Percentiles rank a stretch among this genome's conserved stretches.
Conservation (phyloP, 2,113 vertebrate species). For the Pantherophis guttatus region DNA sequence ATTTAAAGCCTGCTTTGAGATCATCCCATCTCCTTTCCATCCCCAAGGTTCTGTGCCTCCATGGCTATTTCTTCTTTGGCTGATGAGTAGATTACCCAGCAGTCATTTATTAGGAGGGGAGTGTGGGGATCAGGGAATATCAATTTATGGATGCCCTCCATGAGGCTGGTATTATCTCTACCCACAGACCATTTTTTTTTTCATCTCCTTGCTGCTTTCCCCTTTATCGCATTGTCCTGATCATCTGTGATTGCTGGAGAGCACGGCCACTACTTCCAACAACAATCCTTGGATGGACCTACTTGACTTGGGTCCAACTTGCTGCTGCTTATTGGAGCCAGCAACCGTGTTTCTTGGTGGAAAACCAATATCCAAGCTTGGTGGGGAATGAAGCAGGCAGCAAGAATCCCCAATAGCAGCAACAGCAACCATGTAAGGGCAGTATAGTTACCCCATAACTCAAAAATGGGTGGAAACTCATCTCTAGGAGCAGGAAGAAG, state of each 20-base stretch:
- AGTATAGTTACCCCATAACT: neutral
- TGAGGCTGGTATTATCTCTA: neutral
- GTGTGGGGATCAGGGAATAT: neutral
- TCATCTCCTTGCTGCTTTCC: neutral
- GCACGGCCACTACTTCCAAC: neutral
- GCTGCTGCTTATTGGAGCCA: neutral
- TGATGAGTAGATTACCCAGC: neutral
- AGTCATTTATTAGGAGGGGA: neutral
- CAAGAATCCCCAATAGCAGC: neutral
- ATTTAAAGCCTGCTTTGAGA: neutral
- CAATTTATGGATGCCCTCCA: neutral
- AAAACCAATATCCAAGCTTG: neutral
- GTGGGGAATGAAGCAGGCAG: neutral
- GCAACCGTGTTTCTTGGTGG: neutral
- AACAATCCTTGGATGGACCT: neutral
- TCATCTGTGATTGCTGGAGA: neutral
- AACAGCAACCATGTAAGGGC: neutral
- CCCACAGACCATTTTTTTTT: neutral
- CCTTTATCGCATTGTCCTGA: neutral
- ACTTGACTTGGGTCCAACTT: neutral
- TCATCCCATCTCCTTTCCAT: neutral
- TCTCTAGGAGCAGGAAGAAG: neutral
- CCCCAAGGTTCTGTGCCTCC: neutral
- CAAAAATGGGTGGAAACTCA: neutral
- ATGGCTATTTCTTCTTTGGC: neutral